Base-by-base conservation (phyloP, 2,888 invertebrate genomes). In the Ganaspis brasiliensis region DNA sequence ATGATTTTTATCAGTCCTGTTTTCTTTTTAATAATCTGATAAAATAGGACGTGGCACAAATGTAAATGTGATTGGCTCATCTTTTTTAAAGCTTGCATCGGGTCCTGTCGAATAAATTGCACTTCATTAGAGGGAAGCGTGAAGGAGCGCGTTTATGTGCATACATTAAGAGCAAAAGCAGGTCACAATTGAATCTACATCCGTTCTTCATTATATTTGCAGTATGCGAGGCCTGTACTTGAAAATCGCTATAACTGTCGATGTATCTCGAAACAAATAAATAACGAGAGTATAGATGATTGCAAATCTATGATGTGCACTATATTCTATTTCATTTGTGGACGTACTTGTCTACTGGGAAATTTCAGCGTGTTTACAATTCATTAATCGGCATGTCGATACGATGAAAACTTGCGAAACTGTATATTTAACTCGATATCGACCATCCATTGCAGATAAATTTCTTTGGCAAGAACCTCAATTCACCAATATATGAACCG, bases 131-230 rank as follows among this genome's bases (percentile, higher is more conserved):
- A 35, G 59, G 31, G 31, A 31, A 26, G 59, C 31, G 57, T 59
- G 26, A 59, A 59, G 57, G 57, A 59, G 57, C 26, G 59, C 59
- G 59, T 35, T 35, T 35, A 31, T 35, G 35, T 59, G 59, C 59
- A 59, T 59, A 31, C n/a, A 31, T 59, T 59, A 59, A 59, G n/a
- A 31, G 59, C 59, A 59, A 59, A 59, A 59, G 59, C 59, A 59
- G 59, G 59, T 59, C 59, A 31, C 26, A 59, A 59, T 59, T 31
- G 59, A 31, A 59, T 59, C 26, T 59, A 14, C 59, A 59, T 59
- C 59, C 31, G 59, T 59, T 59, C 31, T 16, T 59, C 59, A 59
- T 59, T 26, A 59, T 52, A 19, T 52, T 52, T 19, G 52, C 52
- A 52, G 9, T n/a, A 59, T 31, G 31, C 16, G 59, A 59, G 16